Percentiles rank a stretch among this genome's conserved stretches.
These are phyloP conservation scores for Varroa destructor DNA, from an alignment of 1,140 invertebrate genomes.

Conservation along the genomic window DNA sequence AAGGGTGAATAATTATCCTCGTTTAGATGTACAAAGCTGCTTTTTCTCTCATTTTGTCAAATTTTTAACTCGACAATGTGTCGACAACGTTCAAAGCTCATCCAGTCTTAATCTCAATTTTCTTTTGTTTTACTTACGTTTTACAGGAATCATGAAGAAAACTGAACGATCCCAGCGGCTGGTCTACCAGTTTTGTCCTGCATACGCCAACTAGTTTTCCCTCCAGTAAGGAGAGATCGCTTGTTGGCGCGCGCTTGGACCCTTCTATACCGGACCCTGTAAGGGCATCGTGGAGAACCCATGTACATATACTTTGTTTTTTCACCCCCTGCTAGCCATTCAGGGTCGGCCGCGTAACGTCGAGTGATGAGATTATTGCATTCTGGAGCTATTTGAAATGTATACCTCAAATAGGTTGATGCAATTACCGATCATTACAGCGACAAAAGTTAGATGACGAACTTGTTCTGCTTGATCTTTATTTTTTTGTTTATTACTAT, in stretches of 20 bases:
- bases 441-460: too few relatives aligned
- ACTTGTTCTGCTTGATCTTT: too few relatives aligned
- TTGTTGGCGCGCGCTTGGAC: not conserved
- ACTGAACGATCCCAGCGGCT: slow-evolving; percentile 91
- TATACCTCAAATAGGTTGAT: too few relatives aligned
- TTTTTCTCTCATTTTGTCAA: not conserved
- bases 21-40: not conserved
- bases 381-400: too few relatives aligned
- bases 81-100: not conserved
- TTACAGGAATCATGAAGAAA: slow-evolving; percentile 81
- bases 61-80: not conserved
- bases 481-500: too few relatives aligned
- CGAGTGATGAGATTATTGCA: too few relatives aligned
- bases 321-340: not conserved
- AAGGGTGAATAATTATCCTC: slow-evolving; percentile 48
- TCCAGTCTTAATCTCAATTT: not conserved
- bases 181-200: slow-evolving; percentile 96
- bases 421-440: too few relatives aligned
- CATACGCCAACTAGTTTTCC: slow-evolving; percentile 49
- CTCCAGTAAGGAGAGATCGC: slow-evolving; percentile 20
- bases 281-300: slow-evolving; percentile 22
- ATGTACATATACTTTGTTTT: not conserved
- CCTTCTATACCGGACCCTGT: slow-evolving; percentile 27
- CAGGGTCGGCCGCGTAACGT: too few relatives aligned
- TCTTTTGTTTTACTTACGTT: not conserved